Percentiles rank a stretch among this genome's conserved stretches.
Evolutionary conservation across 92 coral and sea anemone species (phyloP).

Genomic region (Galaxea fascicularis): DNA sequence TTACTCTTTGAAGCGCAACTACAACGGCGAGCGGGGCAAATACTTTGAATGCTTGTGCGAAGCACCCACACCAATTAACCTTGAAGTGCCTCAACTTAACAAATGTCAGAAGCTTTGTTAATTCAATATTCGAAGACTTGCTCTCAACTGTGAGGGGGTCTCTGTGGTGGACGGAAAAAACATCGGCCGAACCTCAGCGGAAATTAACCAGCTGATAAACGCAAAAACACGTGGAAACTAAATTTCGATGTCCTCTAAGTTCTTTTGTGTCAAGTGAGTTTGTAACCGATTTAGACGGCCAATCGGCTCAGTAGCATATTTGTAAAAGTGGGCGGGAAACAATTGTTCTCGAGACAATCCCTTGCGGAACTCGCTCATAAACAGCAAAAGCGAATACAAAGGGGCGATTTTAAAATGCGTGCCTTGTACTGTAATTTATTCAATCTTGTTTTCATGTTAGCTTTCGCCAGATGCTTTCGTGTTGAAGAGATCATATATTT

Average conservation of each 20-base stretch:
- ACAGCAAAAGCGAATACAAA: not conserved
- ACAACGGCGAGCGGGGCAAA: not conserved
- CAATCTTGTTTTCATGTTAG: conserved; percentile 1
- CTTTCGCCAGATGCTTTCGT: not conserved
- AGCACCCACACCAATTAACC: conserved; percentile 7
- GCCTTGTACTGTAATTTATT: conserved; percentile 28
- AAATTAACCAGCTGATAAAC: not conserved
- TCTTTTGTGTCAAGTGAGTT: not conserved
- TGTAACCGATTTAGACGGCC: not conserved
- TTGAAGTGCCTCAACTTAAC: not conserved
- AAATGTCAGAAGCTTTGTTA: conserved; percentile 20
- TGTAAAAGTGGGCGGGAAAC: conserved; percentile 21
- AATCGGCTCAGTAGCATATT: not conserved
- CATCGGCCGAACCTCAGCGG: not conserved
- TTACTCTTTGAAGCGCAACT: not conserved
- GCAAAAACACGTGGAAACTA: not conserved
- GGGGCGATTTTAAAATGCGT: not conserved
- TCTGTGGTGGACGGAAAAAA: not conserved
- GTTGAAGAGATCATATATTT: conserved; percentile 12
- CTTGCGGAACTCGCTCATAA: conserved; percentile 9
- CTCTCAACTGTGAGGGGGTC: not conserved
- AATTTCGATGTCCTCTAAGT: not conserved
- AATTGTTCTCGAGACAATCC: conserved; percentile 15
- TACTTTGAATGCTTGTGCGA: not conserved
- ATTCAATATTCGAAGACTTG: conserved; percentile 2